phyloP scores from a whole-genome alignment of 2,797 vertebrate genomes.

The Artibeus jamaicensis region DNA sequence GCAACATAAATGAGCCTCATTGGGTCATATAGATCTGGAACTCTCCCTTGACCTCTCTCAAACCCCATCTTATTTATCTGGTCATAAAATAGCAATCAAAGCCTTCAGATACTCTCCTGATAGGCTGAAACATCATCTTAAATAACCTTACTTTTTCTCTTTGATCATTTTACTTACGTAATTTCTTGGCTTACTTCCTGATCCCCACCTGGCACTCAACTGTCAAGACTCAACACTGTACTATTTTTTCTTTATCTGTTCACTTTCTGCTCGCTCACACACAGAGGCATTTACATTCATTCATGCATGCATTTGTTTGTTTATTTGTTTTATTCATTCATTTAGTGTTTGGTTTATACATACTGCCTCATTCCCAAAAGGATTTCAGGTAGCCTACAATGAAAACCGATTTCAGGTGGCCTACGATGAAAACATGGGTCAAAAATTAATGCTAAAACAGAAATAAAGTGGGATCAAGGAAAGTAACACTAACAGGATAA shows the following conservation, averaged over 20 bases:
- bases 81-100: conserved; percentile 43
- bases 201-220: not conserved
- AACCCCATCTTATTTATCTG: not conserved
- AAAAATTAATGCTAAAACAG: conserved; percentile 43
- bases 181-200: conserved; percentile 15
- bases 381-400: conserved; percentile 36
- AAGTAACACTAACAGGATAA: conserved; percentile 21
- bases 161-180: not conserved
- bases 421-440: conserved; percentile 26
- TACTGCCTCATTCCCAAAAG: conserved; percentile 14
- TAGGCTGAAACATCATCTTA: not conserved
- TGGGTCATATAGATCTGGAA: not conserved
- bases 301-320: not conserved
- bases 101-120: not conserved
- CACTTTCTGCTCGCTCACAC: conserved; percentile 4
- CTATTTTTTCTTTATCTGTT: not conserved
- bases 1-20: not conserved
- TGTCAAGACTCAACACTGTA: not conserved
- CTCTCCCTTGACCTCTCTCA: not conserved
- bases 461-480: conserved; percentile 24
- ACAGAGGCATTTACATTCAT: conserved; percentile 10
- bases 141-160: not conserved
- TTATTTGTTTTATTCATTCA: conserved; percentile 4
- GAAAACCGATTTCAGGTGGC: not conserved
- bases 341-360: not conserved